These are phyloP conservation scores for Ophion ventricosus DNA, from an alignment of 2,888 invertebrate genomes.

Conservation along the genomic window DNA sequence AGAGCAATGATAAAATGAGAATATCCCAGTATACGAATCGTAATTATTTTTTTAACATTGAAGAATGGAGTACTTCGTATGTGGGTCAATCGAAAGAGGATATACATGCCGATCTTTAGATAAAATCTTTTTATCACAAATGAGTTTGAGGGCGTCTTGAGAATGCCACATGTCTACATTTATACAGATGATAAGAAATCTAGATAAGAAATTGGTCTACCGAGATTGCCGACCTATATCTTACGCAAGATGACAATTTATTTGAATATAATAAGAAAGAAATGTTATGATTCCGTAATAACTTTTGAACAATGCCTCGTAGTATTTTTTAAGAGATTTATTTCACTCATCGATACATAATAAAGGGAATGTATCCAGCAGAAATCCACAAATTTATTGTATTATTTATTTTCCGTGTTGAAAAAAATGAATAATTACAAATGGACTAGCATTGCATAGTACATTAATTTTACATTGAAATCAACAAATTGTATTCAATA, in stretches of 20 bases:
- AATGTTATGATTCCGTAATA: background rate
- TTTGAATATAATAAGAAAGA: conserved; percentile 4
- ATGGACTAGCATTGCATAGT: no score
- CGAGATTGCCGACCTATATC: background rate
- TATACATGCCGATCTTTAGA: conserved; percentile 18
- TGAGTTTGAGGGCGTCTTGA: conserved; percentile 2
- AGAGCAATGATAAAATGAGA: conserved; percentile 8
- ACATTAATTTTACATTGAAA: no score
- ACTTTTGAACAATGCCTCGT: no score
- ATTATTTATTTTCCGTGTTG: no score
- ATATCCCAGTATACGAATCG: background rate
- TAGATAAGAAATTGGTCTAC: conserved; percentile 1
- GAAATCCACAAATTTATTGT: no score
- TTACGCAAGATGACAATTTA: conserved; percentile 4
- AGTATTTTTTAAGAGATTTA: no score
- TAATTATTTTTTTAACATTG: background rate
- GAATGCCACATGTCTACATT: conserved; percentile 9
- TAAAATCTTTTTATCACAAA: conserved; percentile 12
- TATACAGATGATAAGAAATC: conserved; percentile 34
- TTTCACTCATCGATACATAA: no score
- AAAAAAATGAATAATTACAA: no score
- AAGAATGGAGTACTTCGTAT: background rate
- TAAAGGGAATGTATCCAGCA: no score
- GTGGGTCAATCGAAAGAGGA: background rate
- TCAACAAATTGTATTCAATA: no score